A percentile compares a stretch with the other conserved stretches of the same genome.
Conservation (phyloP, 2,888 invertebrate genomes). For the Nasonovia ribisnigri region DNA sequence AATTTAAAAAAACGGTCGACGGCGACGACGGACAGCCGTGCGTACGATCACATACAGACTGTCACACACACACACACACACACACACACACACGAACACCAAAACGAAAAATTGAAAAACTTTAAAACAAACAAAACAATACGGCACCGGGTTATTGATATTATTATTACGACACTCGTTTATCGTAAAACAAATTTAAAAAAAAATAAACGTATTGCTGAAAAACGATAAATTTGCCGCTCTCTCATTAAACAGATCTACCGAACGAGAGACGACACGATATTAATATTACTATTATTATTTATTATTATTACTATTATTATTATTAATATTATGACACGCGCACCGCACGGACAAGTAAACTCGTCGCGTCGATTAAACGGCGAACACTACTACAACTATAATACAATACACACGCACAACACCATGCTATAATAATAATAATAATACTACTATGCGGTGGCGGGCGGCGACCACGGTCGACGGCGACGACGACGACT, state of each 20-base stretch:
- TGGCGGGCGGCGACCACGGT: constrained; percentile 46
- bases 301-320: background rate
- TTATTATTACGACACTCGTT: background rate
- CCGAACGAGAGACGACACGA: background rate
- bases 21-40: background rate
- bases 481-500: constrained; percentile 37
- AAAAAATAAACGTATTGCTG: background rate
- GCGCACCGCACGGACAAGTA: constrained; percentile 16
- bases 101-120: background rate
- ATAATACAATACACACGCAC: constrained; percentile 15
- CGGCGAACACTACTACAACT: constrained; percentile 51
- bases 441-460: constrained; percentile 55
- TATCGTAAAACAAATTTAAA: background rate
- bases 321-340: constrained; percentile 12
- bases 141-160: background rate
- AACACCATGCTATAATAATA: constrained; percentile 31
- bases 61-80: background rate
- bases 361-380: constrained; percentile 58
- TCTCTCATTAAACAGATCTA: background rate
- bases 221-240: background rate
- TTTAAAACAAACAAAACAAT: background rate
- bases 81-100: background rate
- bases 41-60: background rate
- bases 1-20: background rate
- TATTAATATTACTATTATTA: background rate